A percentile compares a stretch with the other conserved stretches of the same genome.
Evolutionary conservation across 2,888 invertebrate genomes (phyloP).

Genomic region (Linhomoeus sp.): DNA sequence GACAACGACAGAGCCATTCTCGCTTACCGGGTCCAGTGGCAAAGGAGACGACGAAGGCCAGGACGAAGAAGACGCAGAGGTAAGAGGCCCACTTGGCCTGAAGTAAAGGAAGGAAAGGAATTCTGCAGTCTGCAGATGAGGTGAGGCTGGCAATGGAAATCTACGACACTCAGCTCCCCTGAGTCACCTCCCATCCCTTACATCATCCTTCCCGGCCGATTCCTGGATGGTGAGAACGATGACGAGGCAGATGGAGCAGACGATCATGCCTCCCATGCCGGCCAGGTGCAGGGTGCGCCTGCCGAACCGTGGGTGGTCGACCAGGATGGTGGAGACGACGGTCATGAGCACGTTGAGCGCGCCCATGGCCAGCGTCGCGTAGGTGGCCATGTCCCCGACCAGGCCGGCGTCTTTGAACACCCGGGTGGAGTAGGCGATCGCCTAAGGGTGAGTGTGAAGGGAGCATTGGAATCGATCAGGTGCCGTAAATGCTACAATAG

Average conservation of each 20-base stretch:
- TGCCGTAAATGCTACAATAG: too few relatives aligned
- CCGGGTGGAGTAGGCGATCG: slow-evolving; percentile 59
- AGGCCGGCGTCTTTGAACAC: slow-evolving; percentile 54
- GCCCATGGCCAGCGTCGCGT: slow-evolving; percentile 64
- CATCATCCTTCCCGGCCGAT: too few relatives aligned
- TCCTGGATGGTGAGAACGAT: slow-evolving; percentile 24
- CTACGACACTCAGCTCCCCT: too few relatives aligned
- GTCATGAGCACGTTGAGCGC: slow-evolving; percentile 65
- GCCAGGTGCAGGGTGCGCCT: slow-evolving; percentile 53
- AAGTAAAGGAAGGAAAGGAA: too few relatives aligned
- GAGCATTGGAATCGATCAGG: too few relatives aligned
- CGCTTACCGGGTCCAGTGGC: slow-evolving; percentile 51
- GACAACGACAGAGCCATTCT: neutral
- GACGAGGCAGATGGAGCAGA: slow-evolving; percentile 46
- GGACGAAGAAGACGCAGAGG: slow-evolving; percentile 50
- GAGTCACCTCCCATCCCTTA: too few relatives aligned
- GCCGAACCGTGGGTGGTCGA: slow-evolving; percentile 38
- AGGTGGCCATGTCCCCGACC: slow-evolving; percentile 42
- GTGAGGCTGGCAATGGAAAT: too few relatives aligned
- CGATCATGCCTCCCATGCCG: slow-evolving; percentile 55
- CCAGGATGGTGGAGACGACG: too few relatives aligned
- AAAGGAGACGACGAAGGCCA: slow-evolving; percentile 64
- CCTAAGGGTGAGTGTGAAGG: too few relatives aligned
- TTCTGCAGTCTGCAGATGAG: too few relatives aligned
- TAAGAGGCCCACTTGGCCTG: slow-evolving; percentile 44